phyloP scores from a whole-genome alignment of 2,888 invertebrate genomes.

The Uloborus plumipes region DNA sequence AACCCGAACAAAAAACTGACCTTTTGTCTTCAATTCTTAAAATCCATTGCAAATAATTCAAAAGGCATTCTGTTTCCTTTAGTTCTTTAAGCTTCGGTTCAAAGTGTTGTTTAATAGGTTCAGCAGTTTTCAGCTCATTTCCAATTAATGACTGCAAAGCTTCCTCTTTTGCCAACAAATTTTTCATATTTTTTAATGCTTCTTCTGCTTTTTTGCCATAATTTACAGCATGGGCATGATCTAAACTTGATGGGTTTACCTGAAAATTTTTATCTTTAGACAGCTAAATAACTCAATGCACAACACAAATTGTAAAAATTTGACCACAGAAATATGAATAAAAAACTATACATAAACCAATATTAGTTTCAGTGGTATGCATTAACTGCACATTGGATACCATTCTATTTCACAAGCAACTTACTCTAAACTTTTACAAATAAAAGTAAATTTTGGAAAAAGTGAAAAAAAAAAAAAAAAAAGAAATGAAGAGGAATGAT shows the following conservation, averaged over 20 bases:
- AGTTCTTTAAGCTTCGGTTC: slow-evolving; percentile 37
- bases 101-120: slow-evolving; percentile 39
- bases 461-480: too few relatives aligned
- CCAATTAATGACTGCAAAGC: slow-evolving; percentile 5
- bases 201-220: slow-evolving; percentile 37
- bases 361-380: too few relatives aligned
- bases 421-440: too few relatives aligned
- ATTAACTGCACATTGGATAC: too few relatives aligned
- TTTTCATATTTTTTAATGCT: slow-evolving; percentile 25
- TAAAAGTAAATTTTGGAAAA: too few relatives aligned
- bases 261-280: neutral
- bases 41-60: slow-evolving; percentile 41
- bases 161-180: slow-evolving; percentile 21
- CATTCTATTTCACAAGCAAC: too few relatives aligned
- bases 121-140: slow-evolving; percentile 28
- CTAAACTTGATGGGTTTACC: slow-evolving; percentile 36
- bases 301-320: too few relatives aligned
- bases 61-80: slow-evolving; percentile 45
- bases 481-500: too few relatives aligned
- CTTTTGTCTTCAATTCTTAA: slow-evolving; percentile 52
- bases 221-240: slow-evolving; percentile 13
- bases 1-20: too few relatives aligned
- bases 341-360: too few relatives aligned
- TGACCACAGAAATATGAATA: too few relatives aligned
- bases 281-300: too few relatives aligned